Percentiles rank a stretch among this genome's conserved stretches.
These are phyloP conservation scores for Trachymyrmex cornetzi DNA, from an alignment of 1,140 invertebrate genomes.

Conservation along the genomic window DNA sequence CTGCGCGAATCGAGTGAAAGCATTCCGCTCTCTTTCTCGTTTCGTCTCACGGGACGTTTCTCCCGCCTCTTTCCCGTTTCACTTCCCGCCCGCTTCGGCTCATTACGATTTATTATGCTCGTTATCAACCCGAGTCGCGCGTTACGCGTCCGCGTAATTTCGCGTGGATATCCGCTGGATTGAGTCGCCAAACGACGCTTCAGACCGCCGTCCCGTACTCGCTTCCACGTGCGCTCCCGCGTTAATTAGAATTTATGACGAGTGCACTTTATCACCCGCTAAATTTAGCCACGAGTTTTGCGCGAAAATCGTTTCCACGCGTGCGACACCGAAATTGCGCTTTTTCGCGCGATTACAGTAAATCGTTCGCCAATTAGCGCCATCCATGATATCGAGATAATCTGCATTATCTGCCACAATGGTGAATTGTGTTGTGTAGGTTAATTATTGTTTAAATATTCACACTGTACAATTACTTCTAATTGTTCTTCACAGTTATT, in stretches of 20 bases:
- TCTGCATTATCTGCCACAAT: background rate
- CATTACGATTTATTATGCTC: constrained; percentile 64
- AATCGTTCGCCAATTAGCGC: constrained; percentile 30
- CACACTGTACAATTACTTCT: background rate
- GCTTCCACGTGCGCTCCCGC: background rate
- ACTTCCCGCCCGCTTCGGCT: constrained; percentile 14
- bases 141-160: constrained; percentile 23
- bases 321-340: background rate
- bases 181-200: constrained; percentile 33
- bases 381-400: background rate
- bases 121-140: constrained; percentile 32
- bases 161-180: background rate
- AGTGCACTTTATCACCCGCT: constrained; percentile 39
- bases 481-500: background rate
- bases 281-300: constrained; percentile 51
- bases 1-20: constrained; percentile 42
- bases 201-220: background rate
- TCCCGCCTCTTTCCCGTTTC: background rate
- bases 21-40: background rate
- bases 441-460: constrained; percentile 13
- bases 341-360: constrained; percentile 25
- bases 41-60: constrained; percentile 5
- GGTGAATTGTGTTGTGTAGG: background rate
- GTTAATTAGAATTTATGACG: constrained; percentile 55
- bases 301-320: constrained; percentile 38